Evolutionary conservation across 2,888 invertebrate genomes (phyloP).

Genomic region (Nomada ferruginata): DNA sequence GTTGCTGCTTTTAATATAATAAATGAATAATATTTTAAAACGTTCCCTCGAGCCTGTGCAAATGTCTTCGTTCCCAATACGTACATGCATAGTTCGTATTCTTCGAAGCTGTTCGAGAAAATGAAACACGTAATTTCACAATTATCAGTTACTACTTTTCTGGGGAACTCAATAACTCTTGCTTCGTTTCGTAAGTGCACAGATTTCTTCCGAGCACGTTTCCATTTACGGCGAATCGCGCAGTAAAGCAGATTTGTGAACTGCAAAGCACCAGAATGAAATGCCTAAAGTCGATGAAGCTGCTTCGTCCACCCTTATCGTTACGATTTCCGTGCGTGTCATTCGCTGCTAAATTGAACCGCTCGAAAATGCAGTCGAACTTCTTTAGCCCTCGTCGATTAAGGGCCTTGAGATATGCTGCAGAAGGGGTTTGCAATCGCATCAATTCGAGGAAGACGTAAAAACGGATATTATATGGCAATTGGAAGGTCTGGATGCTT

Average conservation of each 20-base stretch:
- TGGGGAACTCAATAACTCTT: not conserved
- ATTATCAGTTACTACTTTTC: not conserved
- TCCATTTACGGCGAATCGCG: constrained; percentile 69
- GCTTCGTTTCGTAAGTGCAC: constrained; percentile 56
- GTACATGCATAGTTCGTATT: too few species aligned
- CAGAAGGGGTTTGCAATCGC: not conserved
- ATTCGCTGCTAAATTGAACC: constrained; percentile 23
- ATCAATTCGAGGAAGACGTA: constrained; percentile 15
- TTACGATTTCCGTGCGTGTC: constrained; percentile 49
- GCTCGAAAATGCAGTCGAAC: constrained; percentile 21
- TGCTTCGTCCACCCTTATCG: constrained; percentile 46
- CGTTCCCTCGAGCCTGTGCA: too few species aligned
- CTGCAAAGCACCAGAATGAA: constrained; percentile 47
- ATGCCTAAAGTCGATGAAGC: constrained; percentile 49
- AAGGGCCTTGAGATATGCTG: constrained; percentile 1
- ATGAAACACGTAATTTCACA: not conserved
- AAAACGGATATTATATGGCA: constrained; percentile 18
- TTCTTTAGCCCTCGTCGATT: not conserved
- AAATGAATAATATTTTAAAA: too few species aligned
- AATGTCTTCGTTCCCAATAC: too few species aligned
- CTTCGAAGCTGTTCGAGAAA: too few species aligned
- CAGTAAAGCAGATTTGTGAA: constrained; percentile 72
- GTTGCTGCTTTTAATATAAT: too few species aligned
- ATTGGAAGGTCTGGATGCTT: not conserved
- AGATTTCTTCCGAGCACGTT: constrained; percentile 52